Base-by-base conservation (phyloP, 2,888 invertebrate genomes). In the Halictus ligatus region DNA sequence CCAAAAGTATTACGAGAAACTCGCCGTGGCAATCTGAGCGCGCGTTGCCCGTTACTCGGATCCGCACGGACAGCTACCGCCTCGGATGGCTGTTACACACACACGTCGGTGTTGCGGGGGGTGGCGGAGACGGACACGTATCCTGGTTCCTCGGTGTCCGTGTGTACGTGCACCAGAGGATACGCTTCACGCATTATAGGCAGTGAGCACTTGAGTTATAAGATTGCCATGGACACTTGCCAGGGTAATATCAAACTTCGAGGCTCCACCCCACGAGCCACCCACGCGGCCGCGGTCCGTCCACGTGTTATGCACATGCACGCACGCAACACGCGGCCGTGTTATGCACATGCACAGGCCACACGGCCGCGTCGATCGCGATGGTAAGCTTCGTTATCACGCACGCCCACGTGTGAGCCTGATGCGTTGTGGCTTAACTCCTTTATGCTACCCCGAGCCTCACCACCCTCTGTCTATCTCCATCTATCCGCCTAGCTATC, bases 191-290 rank as follows among this genome's bases (percentile, higher is more conserved):
- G 91, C 91, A 89, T 92, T 89, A 90, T 89, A 88, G 90, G 89
- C 85, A 88, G 90, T 84, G 91, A 89, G 88, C 90, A 91, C 92
- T 92, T 92, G 94, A 94, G 92, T 94, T 92, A 93, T 94, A 94
- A 93, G 93, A 94, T 93, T 90, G 92, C 90, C 91, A 91, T 93
- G 94, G 93, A 94, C 91, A 92, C 92, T 92, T 94, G 94, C 94
- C 94, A 94, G 93, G 92, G 92, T 93, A 94, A 94, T 93, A 94
- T 94, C 91, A 94, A 94, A 93, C 93, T 93, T 92, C 90, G 91
- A 91, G 90, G 91, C 93, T 89, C 81, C 86, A 77, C 87, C 86
- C 84, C 15, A 64, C 29, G 75, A 78, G 50, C 83, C 77, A 85
- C 83, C 81, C 85, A 67, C 67, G 74, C 79, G 80, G 77, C 78